A percentile compares a stretch with the other conserved stretches of the same genome.
phyloP scores from a whole-genome alignment of 2,888 invertebrate species.

The Copidosoma aretas region DNA sequence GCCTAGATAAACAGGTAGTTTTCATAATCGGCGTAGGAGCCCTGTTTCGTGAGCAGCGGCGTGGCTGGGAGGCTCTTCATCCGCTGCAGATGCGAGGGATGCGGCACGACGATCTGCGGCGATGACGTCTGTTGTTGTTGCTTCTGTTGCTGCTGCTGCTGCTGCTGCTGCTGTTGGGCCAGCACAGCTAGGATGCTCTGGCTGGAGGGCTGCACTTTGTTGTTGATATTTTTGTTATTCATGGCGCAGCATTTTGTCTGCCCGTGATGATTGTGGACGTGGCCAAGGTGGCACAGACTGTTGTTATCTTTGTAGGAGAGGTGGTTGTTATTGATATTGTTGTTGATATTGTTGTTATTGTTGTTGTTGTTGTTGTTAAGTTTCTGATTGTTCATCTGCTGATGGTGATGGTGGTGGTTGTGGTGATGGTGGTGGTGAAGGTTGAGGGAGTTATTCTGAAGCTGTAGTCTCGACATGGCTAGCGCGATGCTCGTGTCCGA shows the following conservation, averaged over 20 bases:
- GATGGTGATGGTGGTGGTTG: constrained; percentile 56
- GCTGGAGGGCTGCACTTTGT: constrained; percentile 45
- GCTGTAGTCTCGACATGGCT: constrained; percentile 59
- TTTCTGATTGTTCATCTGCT: constrained; percentile 54
- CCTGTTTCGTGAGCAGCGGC: constrained; percentile 57
- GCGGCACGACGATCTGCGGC: constrained; percentile 47
- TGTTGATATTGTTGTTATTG: constrained; percentile 60
- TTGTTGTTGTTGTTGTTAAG: constrained; percentile 62
- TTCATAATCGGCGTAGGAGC: constrained; percentile 68
- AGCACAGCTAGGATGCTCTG: constrained; percentile 49
- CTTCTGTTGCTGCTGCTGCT: constrained; percentile 42
- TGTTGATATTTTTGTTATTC: constrained; percentile 23
- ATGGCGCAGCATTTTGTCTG: not conserved
- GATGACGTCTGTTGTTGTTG: constrained; percentile 43
- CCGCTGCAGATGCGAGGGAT: constrained; percentile 49
- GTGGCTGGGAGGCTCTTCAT: constrained; percentile 60
- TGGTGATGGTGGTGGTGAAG: constrained; percentile 64
- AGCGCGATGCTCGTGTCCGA: constrained; percentile 64
- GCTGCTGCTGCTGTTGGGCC: constrained; percentile 31
- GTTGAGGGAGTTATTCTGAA: constrained; percentile 61
- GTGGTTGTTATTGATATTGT: constrained; percentile 55
- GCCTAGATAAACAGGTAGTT: constrained; percentile 72
- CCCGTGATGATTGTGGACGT: constrained; percentile 58
- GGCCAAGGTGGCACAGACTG: constrained; percentile 46
- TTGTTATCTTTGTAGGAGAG: too few species aligned